Base-by-base conservation (phyloP, 2,888 invertebrate genomes). In the Rhyacophila evoluta region DNA sequence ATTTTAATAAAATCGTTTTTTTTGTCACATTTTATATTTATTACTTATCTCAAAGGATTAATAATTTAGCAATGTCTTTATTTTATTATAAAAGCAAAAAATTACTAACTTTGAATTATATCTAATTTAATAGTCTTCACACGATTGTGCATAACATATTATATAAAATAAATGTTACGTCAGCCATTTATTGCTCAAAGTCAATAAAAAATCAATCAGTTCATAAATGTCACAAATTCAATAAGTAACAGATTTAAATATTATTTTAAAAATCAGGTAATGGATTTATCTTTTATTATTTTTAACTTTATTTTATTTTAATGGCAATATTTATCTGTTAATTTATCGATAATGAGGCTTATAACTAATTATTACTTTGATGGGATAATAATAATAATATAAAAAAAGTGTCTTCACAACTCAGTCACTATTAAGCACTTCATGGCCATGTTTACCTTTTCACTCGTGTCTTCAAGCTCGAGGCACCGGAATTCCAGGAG, bases 401-500 rank as follows among this genome's bases (percentile, higher is more conserved):
- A 25, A 73, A 37, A 73, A 41, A 39, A 75, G 6, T 33, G 29
- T 55, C 79, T 72, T 79, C 68, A 81, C 37, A 82, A 78, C 41
- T 82, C 82, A 8, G 82, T 82, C 79, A 82, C 82, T 39, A 82
- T 73, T n/a, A 82, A 71, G n/a, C 77, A 74, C 77, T 79, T 80
- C 75, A 82, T 74, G 27, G 79, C 76, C 72, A 82, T 79, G 55
- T 79, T 82, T 82, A 82, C 82, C 81, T 82, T 81, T 76, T 82
- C 83, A 41, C 77, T 82, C 33, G 79, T 78, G 77, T 94, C 94
- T 86, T 95, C 95, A 83, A 95, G 88, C 87, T 95, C 95, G 83
- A 95, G 88, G 83, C 95, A 90, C 72, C 95, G 89, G 89, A 95
- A 95, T 89, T 95, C 95, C 85, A 95, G 91, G 83, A 95, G 90